Evolutionary conservation across 2,888 invertebrate genomes (phyloP), one percentile per base, ranked within the genome.

Genomic region (Scaptomyza caliginosa): DNA sequence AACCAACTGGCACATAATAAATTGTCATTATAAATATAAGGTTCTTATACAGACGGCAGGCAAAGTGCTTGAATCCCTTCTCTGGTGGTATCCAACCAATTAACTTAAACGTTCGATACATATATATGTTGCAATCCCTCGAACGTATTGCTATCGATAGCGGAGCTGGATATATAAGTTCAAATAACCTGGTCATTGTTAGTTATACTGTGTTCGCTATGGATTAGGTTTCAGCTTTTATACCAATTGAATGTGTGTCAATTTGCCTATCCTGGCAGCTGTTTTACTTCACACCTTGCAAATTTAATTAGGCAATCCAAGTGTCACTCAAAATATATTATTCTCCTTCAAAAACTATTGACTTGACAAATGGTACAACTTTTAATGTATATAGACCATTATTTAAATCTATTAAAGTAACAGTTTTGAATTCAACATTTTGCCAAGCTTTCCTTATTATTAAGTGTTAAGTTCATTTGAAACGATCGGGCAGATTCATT

Each of bases 1-100:
- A 66, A 1, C 54, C 65, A 6, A 56, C 38, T 5, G 77, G 66
- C 2, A 77, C 8, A 23, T 79, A 70, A 7, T 68, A 17, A 0
- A 26, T 11, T 0, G 11, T 38, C n/a, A 57, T 39, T 1, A 38
- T 17, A 21, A 67, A 62, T 0, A 66, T 50, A 1, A 60, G 30
- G 1, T 42, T 38, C 0, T 50, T 57, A 51, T 66, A 78, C 10
- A 58, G 13, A 0, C 54, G 34, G 2, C 69, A 82, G 0, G 71
- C 3, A 30, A 59, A 62, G 0, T 73, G 64, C 11, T 13, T 38
- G 0, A 11, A 10, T 0, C 62, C 42, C 28, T 10, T 4, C 4
- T 19, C 1, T 8, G 65, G 65, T 10, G 64, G 62, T 2, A 21
- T 30, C 59, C 72, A 78, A 0, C 75, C 77, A 2, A 69, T 28